phyloP scores from a whole-genome alignment of 2,797 vertebrate species.

The Sebastes cheni region DNA sequence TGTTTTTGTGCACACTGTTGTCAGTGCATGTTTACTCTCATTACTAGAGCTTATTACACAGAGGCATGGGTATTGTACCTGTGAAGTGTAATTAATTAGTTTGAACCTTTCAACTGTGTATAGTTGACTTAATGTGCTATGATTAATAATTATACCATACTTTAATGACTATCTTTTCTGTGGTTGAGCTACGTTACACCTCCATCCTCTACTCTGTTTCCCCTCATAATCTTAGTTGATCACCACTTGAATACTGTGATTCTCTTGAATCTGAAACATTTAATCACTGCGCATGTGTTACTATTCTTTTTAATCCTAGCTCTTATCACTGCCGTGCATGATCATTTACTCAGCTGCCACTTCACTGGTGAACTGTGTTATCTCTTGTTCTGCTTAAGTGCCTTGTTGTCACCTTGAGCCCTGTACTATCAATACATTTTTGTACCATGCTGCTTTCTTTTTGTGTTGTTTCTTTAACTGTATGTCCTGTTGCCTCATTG shows the following conservation, averaged over 20 bases:
- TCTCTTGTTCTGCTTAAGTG: constrained; percentile 15
- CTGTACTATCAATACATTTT: constrained; percentile 3
- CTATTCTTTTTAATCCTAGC: neutral
- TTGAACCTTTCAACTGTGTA: neutral
- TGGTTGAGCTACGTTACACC: neutral
- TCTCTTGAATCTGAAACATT: neutral
- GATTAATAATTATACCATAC: neutral
- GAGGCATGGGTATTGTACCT: neutral
- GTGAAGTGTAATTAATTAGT: neutral
- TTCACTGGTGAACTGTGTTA: constrained; percentile 13
- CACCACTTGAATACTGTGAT: neutral
- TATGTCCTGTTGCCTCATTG: neutral
- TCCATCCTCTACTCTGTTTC: neutral
- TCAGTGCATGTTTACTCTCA: constrained; percentile 22
- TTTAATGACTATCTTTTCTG: neutral
- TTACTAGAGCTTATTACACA: neutral
- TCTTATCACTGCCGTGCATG: neutral
- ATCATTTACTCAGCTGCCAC: neutral
- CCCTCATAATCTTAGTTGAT: neutral
- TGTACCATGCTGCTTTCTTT: neutral
- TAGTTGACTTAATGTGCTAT: neutral
- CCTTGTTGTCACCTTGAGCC: constrained; percentile 33
- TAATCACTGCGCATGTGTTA: neutral
- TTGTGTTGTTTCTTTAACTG: neutral
- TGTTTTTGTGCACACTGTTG: neutral